Conservation (phyloP, 2,888 invertebrate species). For the Xestia ashworthii region DNA sequence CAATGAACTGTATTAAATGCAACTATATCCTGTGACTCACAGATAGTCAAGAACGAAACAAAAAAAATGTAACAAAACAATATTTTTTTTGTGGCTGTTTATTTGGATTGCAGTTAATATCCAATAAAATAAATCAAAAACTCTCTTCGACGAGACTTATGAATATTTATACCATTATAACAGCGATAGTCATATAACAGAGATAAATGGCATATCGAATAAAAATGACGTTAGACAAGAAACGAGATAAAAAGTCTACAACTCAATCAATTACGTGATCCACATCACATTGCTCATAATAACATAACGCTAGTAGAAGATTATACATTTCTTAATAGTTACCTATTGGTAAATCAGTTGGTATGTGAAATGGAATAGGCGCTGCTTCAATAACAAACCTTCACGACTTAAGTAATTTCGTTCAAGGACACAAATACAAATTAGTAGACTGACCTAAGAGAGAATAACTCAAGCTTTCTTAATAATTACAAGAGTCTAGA, state of each 20-base stretch:
- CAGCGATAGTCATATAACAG: constrained; percentile 7
- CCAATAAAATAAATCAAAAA: constrained; percentile 10
- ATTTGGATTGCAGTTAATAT: constrained; percentile 8
- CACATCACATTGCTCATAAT: constrained; percentile 24
- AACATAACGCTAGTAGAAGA: constrained; percentile 25
- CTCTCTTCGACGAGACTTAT: constrained; percentile 11
- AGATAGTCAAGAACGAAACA: not conserved
- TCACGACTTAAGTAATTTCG: constrained; percentile 57
- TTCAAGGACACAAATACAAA: constrained; percentile 46
- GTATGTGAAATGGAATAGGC: constrained; percentile 50
- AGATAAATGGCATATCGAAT: constrained; percentile 8
- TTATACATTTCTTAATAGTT: constrained; percentile 42
- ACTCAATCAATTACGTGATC: constrained; percentile 48
- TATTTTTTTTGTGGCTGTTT: not conserved
- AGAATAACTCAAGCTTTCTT: constrained; percentile 34
- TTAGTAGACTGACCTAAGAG: constrained; percentile 1
- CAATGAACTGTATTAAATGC: constrained; percentile 17
- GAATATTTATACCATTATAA: not conserved
- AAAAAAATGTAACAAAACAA: not conserved
- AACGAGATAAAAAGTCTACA: constrained; percentile 28
- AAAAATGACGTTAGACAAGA: constrained; percentile 30
- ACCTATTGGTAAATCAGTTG: constrained; percentile 44
- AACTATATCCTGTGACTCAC: constrained; percentile 19
- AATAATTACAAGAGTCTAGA: not conserved
- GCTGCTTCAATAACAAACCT: constrained; percentile 50